These are phyloP conservation scores for Lichenostomus cassidix DNA, from an alignment of 2,113 vertebrate genomes.

Conservation along the genomic window DNA sequence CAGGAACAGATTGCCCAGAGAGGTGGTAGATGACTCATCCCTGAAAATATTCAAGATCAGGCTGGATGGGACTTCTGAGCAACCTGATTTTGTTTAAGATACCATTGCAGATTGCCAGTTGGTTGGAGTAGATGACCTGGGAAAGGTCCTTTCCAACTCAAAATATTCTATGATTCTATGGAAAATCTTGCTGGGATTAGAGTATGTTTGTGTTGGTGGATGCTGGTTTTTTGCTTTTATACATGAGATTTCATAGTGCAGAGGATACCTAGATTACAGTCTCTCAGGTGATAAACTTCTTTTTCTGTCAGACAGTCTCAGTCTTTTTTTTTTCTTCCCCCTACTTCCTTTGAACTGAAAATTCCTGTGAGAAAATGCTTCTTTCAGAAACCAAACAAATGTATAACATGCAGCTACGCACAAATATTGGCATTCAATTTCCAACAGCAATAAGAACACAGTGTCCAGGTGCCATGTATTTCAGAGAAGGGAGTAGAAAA, in stretches of 20 bases:
- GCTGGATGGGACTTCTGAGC: background rate
- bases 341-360: background rate
- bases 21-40: background rate
- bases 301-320: background rate
- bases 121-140: background rate
- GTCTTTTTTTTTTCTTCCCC: fast-evolving
- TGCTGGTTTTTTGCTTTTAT: background rate
- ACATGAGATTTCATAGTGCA: background rate
- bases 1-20: background rate
- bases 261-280: background rate
- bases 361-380: background rate
- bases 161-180: background rate
- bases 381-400: background rate
- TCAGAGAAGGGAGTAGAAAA: background rate
- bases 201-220: background rate
- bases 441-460: background rate
- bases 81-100: background rate
- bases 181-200: background rate
- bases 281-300: background rate
- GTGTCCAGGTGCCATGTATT: fast-evolving
- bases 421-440: background rate
- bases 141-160: background rate
- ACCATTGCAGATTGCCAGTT: background rate
- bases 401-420: background rate
- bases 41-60: background rate